Base-by-base conservation (phyloP, 2,888 invertebrate genomes). In the Polyommatus iphigenia region DNA sequence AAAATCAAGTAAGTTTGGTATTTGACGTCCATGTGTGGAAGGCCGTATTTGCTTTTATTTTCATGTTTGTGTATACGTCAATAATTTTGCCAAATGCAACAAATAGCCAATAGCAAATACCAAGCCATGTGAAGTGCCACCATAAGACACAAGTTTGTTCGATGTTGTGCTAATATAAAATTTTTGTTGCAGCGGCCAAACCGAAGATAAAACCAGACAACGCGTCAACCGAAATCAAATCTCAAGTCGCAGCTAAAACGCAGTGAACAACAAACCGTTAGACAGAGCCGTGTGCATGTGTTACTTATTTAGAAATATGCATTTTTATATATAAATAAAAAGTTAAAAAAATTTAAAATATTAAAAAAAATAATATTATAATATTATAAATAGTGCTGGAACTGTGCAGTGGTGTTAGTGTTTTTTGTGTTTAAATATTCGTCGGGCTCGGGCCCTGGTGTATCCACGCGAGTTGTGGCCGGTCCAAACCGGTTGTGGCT, bases 171-270 rank as follows among this genome's bases (percentile, higher is more conserved):
- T 71, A 75, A 72, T 10, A 50, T 2, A n/a, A 24, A 67, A 41
- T 77, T 76, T 1, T 79, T 81, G 79, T 79, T n/a, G 78, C 82
- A 81, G 18, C 89, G 90, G 91, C 90, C 18, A 85, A 89, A 79
- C 89, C 89, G 72, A 92, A 92, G 83, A 73, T 87, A 78, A 92
- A 92, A 82, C 87, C 86, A 29, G 91, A 91, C 8, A 77, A 84
- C 80, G 83, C 80, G 75, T 80, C 86, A 62, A 77, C 84, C 79
- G 88, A 89, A 78, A 79, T 83, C 79, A 90, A 90, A 79, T 79
- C 86, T 77, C 80, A 85, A 8, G 80, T 84, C 77, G 83, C 87
- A 62, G 86, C 89, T 77, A 88, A 90, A 78, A 87, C 88, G 78
- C 92, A 92, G 86, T 91, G 89, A 80, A 81, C 77, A 82, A 81